Evolutionary conservation across 2,113 vertebrate species (phyloP), one percentile per base, ranked within the genome.

Genomic region (Trochalopteron elliotii): DNA sequence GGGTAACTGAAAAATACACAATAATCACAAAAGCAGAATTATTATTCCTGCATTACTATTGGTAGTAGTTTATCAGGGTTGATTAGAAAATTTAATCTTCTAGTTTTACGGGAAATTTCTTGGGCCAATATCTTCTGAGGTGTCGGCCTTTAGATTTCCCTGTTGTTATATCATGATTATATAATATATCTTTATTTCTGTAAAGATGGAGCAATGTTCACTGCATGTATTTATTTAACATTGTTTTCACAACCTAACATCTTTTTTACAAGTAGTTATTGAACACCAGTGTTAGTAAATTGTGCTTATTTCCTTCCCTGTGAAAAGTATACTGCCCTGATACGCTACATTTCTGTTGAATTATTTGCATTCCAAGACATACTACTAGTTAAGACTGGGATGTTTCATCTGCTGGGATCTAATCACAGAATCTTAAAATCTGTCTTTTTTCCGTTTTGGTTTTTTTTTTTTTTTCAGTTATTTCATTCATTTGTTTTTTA

Each of bases 171-270:
- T 8, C 10, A 44, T 56, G 45, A 53, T n/a, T 57, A 10, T 3
- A 53, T 31, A 31, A n/a, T 18, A 15, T 9, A 31, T 27, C 3
- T 31, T 50, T 23, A 17, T 45, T 67, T 82, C 7, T 67, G 28
- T 50, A 78, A 82, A 74, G 8, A 61, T 39, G 15, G 13, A 84
- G 9, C 16, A 56, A 21, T 12, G 11, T 5, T 63, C 70, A 33
- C 3, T 44, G 8, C 15, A 42, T 11, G 6, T 39, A 19, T 42
- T 70, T 75, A 8, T 77, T 65, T 25, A 52, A 56, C 12, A 31
- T n/a, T 77, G 2, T 35, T 86, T 37, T 87, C 40, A 69, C 7
- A 40, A 5, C 9, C 4, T 31, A 35, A 24, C 0, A 0, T 55
- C 25, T 68, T 35, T 71, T 79, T 75, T 55, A 64, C 7, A 61